phyloP scores from a whole-genome alignment of 2,888 invertebrate species.

The Athalia circularis region DNA sequence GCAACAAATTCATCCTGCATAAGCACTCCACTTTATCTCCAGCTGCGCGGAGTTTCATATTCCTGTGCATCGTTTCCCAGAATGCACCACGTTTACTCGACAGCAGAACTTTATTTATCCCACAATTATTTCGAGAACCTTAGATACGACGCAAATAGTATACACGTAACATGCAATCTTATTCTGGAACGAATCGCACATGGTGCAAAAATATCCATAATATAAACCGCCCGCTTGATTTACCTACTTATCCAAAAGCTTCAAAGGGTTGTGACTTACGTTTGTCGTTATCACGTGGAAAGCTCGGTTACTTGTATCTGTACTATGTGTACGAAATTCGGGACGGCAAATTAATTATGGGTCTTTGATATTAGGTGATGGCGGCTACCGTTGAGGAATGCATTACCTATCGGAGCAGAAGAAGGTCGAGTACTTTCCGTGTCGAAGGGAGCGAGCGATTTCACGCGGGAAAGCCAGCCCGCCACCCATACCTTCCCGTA shows the following conservation, averaged over 20 bases:
- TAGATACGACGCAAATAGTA: background rate
- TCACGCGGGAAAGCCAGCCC: conserved; percentile 6
- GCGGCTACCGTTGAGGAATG: conserved; percentile 25
- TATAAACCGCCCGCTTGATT: background rate
- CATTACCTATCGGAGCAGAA: conserved; percentile 39
- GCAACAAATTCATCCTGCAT: background rate
- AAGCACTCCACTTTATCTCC: background rate
- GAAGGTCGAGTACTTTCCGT: conserved; percentile 20
- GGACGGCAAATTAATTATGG: conserved; percentile 29
- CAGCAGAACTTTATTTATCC: background rate
- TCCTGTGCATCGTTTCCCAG: conserved; percentile 19
- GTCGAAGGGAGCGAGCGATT: conserved; percentile 25
- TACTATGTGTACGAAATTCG: background rate
- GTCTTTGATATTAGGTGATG: conserved; percentile 29
- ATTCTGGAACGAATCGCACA: conserved; percentile 1
- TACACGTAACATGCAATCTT: no score
- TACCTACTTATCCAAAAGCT: no score
- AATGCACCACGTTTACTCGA: conserved; percentile 19
- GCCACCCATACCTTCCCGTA: background rate
- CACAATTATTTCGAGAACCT: background rate
- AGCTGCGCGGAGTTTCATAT: conserved; percentile 3
- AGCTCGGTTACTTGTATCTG: no score
- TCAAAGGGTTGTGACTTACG: no score
- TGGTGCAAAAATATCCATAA: conserved; percentile 14
- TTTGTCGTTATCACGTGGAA: no score